Evolutionary conservation across 1,140 invertebrate species (phyloP).

Genomic region (Drosophila quadrilineata): DNA sequence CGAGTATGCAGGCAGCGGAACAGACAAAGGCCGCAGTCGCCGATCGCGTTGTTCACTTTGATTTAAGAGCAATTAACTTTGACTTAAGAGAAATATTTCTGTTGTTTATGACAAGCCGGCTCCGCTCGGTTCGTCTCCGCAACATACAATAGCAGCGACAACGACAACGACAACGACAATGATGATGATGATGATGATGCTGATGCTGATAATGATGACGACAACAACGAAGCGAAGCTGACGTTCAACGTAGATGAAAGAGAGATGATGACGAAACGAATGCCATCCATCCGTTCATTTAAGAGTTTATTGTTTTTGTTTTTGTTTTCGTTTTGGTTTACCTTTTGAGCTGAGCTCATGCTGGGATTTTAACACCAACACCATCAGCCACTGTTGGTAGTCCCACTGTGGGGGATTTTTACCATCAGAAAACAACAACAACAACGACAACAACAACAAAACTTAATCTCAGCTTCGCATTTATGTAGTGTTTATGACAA

Average conservation of each 20-base stretch:
- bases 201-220: constrained; percentile 10
- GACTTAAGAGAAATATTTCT: constrained; percentile 70
- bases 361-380: constrained; percentile 51
- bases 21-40: constrained; percentile 19
- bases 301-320: constrained; percentile 24
- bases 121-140: constrained; percentile 8
- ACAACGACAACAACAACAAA: no score
- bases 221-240: constrained; percentile 10
- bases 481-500: constrained; percentile 65
- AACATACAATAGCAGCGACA: no score
- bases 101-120: constrained; percentile 57
- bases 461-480: constrained; percentile 52
- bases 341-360: constrained; percentile 51
- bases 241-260: constrained; percentile 5
- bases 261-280: constrained; percentile 35
- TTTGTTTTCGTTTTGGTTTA: constrained; percentile 1
- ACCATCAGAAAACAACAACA: no score
- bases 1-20: constrained; percentile 7
- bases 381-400: no score
- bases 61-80: constrained; percentile 75
- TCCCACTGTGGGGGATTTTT: constrained; percentile 49
- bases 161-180: constrained; percentile 4
- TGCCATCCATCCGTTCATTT: constrained; percentile 15
- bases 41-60: constrained; percentile 62
- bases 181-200: constrained; percentile 10